These are phyloP conservation scores for Rachycentron canadum DNA, from an alignment of 2,797 vertebrate genomes.

Conservation along the genomic window DNA sequence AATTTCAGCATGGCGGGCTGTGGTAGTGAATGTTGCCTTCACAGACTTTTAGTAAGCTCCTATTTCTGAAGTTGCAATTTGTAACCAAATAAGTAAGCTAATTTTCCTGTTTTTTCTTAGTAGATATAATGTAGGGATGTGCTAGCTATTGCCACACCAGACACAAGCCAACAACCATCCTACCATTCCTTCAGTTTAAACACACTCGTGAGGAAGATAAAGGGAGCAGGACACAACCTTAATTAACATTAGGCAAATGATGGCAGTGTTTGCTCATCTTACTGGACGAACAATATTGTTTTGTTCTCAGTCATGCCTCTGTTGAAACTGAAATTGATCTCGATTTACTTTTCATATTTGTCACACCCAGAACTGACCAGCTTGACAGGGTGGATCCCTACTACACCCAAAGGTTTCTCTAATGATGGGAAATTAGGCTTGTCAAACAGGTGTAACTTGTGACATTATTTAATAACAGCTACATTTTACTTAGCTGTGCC, in stretches of 20 bases:
- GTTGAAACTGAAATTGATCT: not conserved
- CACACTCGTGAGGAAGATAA: not conserved
- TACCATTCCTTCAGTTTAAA: constrained; percentile 8
- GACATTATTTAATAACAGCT: not conserved
- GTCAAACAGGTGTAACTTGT: constrained; percentile 3
- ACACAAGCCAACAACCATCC: not conserved
- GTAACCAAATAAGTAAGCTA: not conserved
- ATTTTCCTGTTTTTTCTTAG: not conserved
- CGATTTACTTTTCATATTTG: not conserved
- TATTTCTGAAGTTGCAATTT: not conserved
- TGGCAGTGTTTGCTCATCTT: not conserved
- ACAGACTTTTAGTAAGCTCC: constrained; percentile 32
- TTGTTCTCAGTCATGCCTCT: not conserved
- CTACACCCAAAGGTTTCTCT: not conserved
- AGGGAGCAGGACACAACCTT: not conserved
- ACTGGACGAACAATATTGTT: not conserved
- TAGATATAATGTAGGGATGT: not conserved
- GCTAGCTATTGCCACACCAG: not conserved
- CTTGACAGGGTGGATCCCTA: not conserved
- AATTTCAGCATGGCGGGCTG: constrained; percentile 76
- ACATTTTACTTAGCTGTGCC: not conserved
- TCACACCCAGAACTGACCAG: not conserved
- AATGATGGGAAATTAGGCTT: not conserved
- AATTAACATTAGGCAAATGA: constrained; percentile 7
- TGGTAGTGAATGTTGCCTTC: constrained; percentile 73